These are phyloP conservation scores for Neomonachus schauinslandi DNA, from an alignment of 2,113 vertebrate species.

Conservation along the genomic window DNA sequence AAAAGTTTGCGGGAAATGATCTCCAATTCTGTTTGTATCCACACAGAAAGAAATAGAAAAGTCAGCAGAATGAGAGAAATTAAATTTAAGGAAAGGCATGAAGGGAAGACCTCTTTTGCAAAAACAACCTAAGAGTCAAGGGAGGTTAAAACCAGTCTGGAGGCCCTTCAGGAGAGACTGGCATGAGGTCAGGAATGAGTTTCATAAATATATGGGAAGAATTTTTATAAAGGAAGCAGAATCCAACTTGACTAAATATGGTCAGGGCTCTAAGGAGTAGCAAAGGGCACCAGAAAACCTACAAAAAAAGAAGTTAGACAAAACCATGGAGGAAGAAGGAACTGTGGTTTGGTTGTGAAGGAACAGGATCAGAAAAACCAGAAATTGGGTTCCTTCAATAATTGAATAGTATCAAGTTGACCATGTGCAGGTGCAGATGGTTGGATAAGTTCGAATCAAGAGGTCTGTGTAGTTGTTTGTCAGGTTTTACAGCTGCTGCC, in stretches of 20 bases:
- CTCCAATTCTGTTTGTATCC: constrained; percentile 42
- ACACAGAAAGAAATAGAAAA: constrained; percentile 34
- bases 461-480: not conserved
- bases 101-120: constrained; percentile 29
- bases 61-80: not conserved
- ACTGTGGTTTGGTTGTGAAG: not conserved
- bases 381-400: not conserved
- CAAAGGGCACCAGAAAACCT: not conserved
- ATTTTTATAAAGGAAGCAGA: constrained; percentile 32
- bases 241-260: not conserved
- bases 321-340: not conserved
- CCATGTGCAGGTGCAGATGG: not conserved
- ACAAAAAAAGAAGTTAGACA: not conserved
- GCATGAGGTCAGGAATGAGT: not conserved
- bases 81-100: constrained; percentile 29
- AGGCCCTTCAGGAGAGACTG: constrained; percentile 16
- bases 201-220: constrained; percentile 10
- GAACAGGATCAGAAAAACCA: not conserved
- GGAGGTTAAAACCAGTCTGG: not conserved
- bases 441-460: not conserved
- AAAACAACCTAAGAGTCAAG: not conserved
- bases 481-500: not conserved
- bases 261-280: not conserved
- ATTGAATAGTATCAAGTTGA: not conserved
- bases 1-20: constrained; percentile 30